Conservation (phyloP, 1,140 invertebrate species). For the Homalodisca vitripennis region DNA sequence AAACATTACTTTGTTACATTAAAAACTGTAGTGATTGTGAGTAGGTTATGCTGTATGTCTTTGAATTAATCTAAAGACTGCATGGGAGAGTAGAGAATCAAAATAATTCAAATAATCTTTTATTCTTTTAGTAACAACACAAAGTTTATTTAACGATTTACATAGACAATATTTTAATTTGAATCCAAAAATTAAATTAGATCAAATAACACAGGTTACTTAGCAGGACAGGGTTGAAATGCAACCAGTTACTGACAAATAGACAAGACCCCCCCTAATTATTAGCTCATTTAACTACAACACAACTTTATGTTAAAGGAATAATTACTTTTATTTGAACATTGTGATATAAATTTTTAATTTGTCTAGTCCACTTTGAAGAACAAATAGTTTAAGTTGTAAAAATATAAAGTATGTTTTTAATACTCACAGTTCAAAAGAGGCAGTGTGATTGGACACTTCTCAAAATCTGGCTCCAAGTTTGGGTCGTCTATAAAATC, state of each 20-base stretch:
- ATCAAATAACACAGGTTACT: too few relatives aligned
- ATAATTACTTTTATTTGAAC: background rate
- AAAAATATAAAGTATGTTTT: background rate
- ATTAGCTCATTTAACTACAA: background rate
- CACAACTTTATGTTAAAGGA: background rate
- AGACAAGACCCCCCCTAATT: background rate
- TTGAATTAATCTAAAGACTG: background rate
- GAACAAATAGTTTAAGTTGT: background rate
- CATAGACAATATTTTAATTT: background rate
- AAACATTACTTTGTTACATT: background rate
- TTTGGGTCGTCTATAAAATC: slow-evolving; percentile 41
- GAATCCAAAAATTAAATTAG: background rate
- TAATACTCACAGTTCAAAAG: slow-evolving; percentile 28
- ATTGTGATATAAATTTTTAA: background rate
- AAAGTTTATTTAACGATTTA: background rate
- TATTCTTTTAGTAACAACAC: background rate
- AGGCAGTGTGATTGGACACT: slow-evolving; percentile 39
- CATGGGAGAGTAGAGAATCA: background rate
- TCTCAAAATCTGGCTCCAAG: slow-evolving; percentile 35
- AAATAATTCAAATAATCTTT: background rate
- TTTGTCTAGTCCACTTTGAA: background rate
- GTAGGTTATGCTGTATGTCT: background rate
- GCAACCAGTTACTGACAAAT: background rate
- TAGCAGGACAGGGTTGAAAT: too few relatives aligned
- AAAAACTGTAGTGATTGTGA: background rate